These are phyloP conservation scores for Astreopora myriophthalma DNA, from an alignment of 64 coral and sea anemone species.

Conservation along the genomic window DNA sequence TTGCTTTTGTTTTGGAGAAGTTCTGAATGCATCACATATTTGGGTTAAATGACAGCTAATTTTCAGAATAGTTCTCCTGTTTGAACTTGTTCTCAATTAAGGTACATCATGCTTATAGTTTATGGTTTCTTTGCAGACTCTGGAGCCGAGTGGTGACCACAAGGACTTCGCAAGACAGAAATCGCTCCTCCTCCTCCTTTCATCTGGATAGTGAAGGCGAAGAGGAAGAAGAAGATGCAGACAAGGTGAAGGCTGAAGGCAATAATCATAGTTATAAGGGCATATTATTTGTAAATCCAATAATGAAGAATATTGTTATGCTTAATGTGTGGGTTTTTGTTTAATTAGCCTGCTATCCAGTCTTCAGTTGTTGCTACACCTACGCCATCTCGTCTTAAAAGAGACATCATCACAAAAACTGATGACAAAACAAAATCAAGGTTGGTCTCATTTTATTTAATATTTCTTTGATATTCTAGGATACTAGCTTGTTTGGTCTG, in stretches of 20 bases:
- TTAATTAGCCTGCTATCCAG: slow-evolving; percentile 74
- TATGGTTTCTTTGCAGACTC: slow-evolving; percentile 53
- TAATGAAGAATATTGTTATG: no score
- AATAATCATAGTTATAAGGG: no score
- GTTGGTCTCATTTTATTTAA: slow-evolving; percentile 20
- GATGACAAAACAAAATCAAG: slow-evolving; percentile 89
- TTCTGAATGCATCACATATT: no score
- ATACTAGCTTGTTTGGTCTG: no score
- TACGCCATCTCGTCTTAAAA: slow-evolving; percentile 67
- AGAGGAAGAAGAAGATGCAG: slow-evolving; percentile 94
- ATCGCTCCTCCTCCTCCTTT: slow-evolving; percentile 76
- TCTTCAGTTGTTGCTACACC: slow-evolving; percentile 84
- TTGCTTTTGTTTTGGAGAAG: no score
- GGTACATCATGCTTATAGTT: not conserved
- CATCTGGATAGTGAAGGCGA: slow-evolving; percentile 99
- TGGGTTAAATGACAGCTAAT: not conserved
- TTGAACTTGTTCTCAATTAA: no score
- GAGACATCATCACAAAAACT: slow-evolving; percentile 54
- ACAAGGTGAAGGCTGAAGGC: slow-evolving; percentile 62
- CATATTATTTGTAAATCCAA: no score
- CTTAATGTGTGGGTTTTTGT: not conserved
- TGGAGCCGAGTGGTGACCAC: slow-evolving; percentile 81
- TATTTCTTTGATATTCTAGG: not conserved
- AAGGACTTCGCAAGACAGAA: slow-evolving; percentile 77
- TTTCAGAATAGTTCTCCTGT: no score